Percentiles rank a stretch among this genome's conserved stretches.
Conservation (phyloP, 1,140 invertebrate species). For the Papilio polytes region DNA sequence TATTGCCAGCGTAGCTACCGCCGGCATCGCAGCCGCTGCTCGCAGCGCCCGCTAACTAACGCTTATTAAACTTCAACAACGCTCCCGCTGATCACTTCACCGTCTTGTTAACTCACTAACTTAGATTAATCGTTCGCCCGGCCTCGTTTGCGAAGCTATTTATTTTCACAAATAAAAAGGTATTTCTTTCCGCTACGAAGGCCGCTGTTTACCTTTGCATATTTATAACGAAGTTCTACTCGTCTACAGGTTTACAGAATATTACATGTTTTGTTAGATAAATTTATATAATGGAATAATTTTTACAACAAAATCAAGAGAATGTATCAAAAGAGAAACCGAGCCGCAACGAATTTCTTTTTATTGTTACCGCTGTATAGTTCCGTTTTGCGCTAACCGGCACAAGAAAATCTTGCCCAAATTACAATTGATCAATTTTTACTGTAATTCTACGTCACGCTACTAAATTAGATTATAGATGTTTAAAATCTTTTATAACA, state of each 20-base stretch:
- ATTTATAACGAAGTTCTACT: not conserved
- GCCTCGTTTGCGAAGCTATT: slow-evolving; percentile 61
- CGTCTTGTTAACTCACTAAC: slow-evolving; percentile 80
- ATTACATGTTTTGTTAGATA: not conserved
- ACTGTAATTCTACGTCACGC: not conserved
- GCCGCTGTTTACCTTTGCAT: slow-evolving; percentile 11
- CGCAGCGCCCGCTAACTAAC: slow-evolving; percentile 69
- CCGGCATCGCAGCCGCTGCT: slow-evolving; percentile 38
- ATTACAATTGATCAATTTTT: slow-evolving; percentile 12
- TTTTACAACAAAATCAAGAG: not conserved
- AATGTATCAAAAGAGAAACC: slow-evolving; percentile 20
- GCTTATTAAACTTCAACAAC: slow-evolving; percentile 83
- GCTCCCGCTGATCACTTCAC: slow-evolving; percentile 81
- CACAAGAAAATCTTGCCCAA: slow-evolving; percentile 2
- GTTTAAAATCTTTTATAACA: not conserved
- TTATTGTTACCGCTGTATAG: not conserved
- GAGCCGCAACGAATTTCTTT: slow-evolving; percentile 24
- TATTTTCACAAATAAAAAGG: slow-evolving; percentile 61
- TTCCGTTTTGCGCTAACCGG: slow-evolving; percentile 6
- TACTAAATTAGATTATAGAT: not conserved
- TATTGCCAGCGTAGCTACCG: slow-evolving; percentile 69
- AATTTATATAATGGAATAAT: slow-evolving; percentile 3
- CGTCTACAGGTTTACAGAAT: not conserved
- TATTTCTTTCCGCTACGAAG: slow-evolving; percentile 16
- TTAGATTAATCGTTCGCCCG: slow-evolving; percentile 79